phyloP scores from a whole-genome alignment of 30 jellyfish, hydroid and myxozoan genomes.

The Turritopsis dohrnii region DNA sequence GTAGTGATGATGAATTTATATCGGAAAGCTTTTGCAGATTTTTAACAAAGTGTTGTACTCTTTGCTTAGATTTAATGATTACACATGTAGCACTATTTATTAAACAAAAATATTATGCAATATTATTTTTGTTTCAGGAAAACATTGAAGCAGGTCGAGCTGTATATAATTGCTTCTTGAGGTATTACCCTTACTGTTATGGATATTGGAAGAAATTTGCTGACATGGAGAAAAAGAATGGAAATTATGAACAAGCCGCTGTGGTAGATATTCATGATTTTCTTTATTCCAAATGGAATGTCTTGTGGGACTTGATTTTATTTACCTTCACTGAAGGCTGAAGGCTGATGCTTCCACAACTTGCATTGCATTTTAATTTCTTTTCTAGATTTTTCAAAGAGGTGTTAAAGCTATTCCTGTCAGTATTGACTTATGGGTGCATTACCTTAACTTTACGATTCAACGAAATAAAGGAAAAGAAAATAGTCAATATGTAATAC shows the following conservation, averaged over 20 bases:
- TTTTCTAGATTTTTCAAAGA: slow-evolving; percentile 51
- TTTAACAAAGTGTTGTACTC: too few relatives aligned
- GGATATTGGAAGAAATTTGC: slow-evolving; percentile 95
- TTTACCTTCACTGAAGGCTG: not conserved
- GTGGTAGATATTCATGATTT: slow-evolving; percentile 17
- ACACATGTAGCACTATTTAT: too few relatives aligned
- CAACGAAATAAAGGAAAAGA: slow-evolving; percentile 47
- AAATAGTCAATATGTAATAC: slow-evolving; percentile 30
- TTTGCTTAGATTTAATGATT: too few relatives aligned
- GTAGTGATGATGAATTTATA: too few relatives aligned
- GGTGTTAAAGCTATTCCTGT: slow-evolving; percentile 82
- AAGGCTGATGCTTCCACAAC: too few relatives aligned
- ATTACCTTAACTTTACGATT: slow-evolving; percentile 58
- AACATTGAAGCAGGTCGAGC: slow-evolving; percentile 56
- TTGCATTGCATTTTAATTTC: not conserved
- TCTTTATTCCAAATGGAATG: too few relatives aligned
- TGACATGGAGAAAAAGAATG: slow-evolving; percentile 72
- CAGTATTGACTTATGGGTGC: slow-evolving; percentile 88
- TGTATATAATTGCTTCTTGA: slow-evolving; percentile 59
- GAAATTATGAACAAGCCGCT: slow-evolving; percentile 46
- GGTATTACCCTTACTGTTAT: slow-evolving; percentile 82
- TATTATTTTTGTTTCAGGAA: slow-evolving; percentile 33
- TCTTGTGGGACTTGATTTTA: too few relatives aligned
- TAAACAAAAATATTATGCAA: not conserved
- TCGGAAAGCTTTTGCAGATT: too few relatives aligned